Conservation (phyloP, 2,113 vertebrate genomes). For the Vulpes ferrilata region DNA sequence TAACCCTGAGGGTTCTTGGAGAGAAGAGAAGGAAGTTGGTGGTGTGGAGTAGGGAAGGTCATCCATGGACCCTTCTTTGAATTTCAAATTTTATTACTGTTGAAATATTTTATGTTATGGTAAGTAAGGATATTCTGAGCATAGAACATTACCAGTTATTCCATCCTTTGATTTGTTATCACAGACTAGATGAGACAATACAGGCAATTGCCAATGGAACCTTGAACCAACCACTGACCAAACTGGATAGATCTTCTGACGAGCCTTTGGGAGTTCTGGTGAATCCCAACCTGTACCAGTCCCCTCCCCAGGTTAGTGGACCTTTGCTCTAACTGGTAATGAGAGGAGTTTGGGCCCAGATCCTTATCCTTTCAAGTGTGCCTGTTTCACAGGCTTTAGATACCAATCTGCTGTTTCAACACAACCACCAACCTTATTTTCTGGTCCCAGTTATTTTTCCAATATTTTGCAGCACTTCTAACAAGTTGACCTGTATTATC, state of each 20-base stretch:
- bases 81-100: slow-evolving; percentile 54
- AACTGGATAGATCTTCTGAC: slow-evolving; percentile 69
- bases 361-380: slow-evolving; percentile 44
- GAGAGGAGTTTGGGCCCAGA: background rate
- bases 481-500: slow-evolving; percentile 1
- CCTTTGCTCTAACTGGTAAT: background rate
- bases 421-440: background rate
- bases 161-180: slow-evolving; percentile 68
- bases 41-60: background rate
- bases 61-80: slow-evolving; percentile 34
- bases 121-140: slow-evolving; percentile 32
- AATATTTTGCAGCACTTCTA: slow-evolving; percentile 8
- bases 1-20: slow-evolving; percentile 28
- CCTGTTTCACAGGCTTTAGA: slow-evolving; percentile 18
- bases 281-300: slow-evolving; percentile 93
- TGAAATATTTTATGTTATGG: slow-evolving; percentile 36
- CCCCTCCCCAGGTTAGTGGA: slow-evolving; percentile 92
- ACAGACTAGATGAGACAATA: slow-evolving; percentile 94
- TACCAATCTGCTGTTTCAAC: background rate
- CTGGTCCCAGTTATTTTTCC: background rate
- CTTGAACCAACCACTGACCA: slow-evolving; percentile 78
- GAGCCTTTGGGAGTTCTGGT: slow-evolving; percentile 89
- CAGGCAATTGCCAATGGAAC: slow-evolving; percentile 89
- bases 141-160: slow-evolving; percentile 49
- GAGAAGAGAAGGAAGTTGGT: slow-evolving; percentile 11